Conservation (phyloP, 2,113 vertebrate species). For the Pterophyllum scalare region DNA sequence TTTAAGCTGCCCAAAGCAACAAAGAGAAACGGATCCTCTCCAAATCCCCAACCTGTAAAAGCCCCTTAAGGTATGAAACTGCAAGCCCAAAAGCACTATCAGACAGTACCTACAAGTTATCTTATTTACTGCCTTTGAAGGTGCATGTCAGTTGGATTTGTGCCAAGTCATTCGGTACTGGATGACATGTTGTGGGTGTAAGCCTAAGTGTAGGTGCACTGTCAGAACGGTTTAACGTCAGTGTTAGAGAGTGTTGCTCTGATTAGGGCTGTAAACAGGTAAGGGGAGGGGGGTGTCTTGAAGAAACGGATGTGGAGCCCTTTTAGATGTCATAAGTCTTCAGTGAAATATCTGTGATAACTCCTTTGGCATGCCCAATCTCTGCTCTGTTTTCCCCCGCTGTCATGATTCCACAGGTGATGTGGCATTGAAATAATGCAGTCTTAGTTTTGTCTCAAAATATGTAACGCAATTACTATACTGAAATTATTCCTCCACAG, state of each 20-base stretch:
- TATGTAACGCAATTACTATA: background rate
- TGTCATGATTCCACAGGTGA: constrained; percentile 19
- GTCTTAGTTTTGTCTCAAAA: background rate
- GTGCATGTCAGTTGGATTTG: constrained; percentile 59
- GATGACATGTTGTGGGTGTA: constrained; percentile 66
- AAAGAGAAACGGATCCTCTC: constrained; percentile 47
- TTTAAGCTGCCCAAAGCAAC: constrained; percentile 46
- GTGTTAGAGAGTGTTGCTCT: constrained; percentile 21
- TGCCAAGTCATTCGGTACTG: constrained; percentile 43
- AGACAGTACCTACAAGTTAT: constrained; percentile 31
- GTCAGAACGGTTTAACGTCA: constrained; percentile 65
- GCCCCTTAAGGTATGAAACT: constrained; percentile 50
- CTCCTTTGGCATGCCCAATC: constrained; percentile 1
- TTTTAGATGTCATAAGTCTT: constrained; percentile 30
- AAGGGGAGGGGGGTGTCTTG: background rate
- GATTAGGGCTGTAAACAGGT: constrained; percentile 49
- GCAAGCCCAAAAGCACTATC: constrained; percentile 40
- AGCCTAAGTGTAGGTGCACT: constrained; percentile 60
- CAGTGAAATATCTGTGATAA: constrained; percentile 1
- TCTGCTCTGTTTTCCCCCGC: background rate
- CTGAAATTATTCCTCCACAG: background rate
- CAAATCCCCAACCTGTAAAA: constrained; percentile 47
- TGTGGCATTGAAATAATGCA: background rate
- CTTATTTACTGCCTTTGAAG: constrained; percentile 52
- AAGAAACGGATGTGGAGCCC: constrained; percentile 18